These are phyloP conservation scores for Quadriops clusia DNA, from an alignment of 2,888 invertebrate genomes.

Conservation along the genomic window DNA sequence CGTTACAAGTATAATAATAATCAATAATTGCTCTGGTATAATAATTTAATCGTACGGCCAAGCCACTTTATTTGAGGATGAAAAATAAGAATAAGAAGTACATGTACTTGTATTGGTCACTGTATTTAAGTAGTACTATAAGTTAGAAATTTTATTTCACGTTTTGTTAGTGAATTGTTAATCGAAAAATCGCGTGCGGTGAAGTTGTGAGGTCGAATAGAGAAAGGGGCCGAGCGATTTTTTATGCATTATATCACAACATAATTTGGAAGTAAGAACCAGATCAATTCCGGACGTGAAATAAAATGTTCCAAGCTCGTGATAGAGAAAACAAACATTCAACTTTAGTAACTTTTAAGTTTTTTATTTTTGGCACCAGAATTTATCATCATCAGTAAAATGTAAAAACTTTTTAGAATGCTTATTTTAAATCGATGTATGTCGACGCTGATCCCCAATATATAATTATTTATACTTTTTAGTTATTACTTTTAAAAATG, in stretches of 20 bases:
- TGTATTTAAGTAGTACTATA: slow-evolving; percentile 9
- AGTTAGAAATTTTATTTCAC: slow-evolving; percentile 3
- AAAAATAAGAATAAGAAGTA: slow-evolving; percentile 23
- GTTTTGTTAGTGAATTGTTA: slow-evolving; percentile 1
- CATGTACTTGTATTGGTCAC: slow-evolving; percentile 18
- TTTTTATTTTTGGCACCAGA: slow-evolving; percentile 35
- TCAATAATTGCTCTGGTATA: too few species aligned
- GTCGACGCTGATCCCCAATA: slow-evolving; percentile 32
- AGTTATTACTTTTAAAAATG: slow-evolving; percentile 18
- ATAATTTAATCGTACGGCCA: too few species aligned
- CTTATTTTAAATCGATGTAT: slow-evolving; percentile 32
- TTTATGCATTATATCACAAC: too few species aligned
- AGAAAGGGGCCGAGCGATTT: too few species aligned
- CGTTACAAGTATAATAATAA: too few species aligned
- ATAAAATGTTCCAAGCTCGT: too few species aligned
- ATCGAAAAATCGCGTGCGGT: too few species aligned
- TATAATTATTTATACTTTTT: slow-evolving; percentile 25
- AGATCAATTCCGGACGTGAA: too few species aligned
- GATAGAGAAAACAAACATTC: slow-evolving; percentile 4
- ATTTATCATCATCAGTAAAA: slow-evolving; percentile 19
- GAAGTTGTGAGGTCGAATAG: too few species aligned
- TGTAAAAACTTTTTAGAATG: slow-evolving; percentile 34
- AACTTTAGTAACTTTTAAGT: slow-evolving; percentile 32
- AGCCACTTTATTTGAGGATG: slow-evolving; percentile 23
- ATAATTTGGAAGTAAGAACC: too few species aligned